Evolutionary conservation across 1,140 invertebrate genomes (phyloP), one percentile per base, ranked within the genome.

Genomic region (Drosophila sechellia): DNA sequence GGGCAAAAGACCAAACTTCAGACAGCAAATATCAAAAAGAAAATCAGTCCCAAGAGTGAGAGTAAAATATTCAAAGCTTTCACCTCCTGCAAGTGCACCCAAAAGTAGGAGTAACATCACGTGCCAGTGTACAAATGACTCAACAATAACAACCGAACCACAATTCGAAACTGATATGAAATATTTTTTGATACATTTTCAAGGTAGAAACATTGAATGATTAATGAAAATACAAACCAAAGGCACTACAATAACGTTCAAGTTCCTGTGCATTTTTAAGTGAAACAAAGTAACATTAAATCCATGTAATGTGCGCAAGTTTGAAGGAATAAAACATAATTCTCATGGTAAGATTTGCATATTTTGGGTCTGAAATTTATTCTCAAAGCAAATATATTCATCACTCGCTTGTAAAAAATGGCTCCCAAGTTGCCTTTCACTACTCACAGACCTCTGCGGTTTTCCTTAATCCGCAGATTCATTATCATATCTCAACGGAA

Each of bases 21-120:
- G 48, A 37, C 48, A 25, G 57, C 55, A 15, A 48, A 15, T 42
- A 71, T 43, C n/a, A 71, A 75, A 45, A 80, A 80, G 70, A 80
- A 80, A 80, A 52, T 65, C n/a, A 57, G 55, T 27, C 54, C 52
- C 15, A 81, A 72, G 70, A 81, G 78, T 77, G 72, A 77, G 50
- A 72, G 34, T 55, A 81, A 72, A 77, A 66, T 81, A 27, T 77
- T 81, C 6, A 81, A 81, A 72, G 78, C 78, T 39, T 63, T 81
- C 20, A 61, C 65, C 25, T 61, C 57, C 22, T 81, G 78, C 78
- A 81, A 81, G 48, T 81, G 78, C 72, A 59, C 35, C 11, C 52
- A 61, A n/a, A 76, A 81, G 10, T 48, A 46, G 15, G 11, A n/a
- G 42, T 31, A 2, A 8, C 1, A 8, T 8, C 8, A 45, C 8